phyloP scores from a whole-genome alignment of 2,888 invertebrate genomes.

The Erannis defoliaria region DNA sequence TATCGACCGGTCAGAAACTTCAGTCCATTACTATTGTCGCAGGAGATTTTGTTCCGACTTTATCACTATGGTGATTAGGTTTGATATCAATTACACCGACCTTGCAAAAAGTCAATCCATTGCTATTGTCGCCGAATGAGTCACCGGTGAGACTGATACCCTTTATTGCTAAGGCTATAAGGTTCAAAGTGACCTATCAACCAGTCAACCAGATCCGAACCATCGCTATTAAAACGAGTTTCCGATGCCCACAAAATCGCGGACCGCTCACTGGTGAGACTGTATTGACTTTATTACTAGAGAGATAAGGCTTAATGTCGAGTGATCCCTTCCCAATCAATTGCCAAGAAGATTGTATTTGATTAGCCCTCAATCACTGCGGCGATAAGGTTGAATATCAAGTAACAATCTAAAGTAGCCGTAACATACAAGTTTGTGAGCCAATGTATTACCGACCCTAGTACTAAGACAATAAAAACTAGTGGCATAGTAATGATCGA shows the following conservation, averaged over 20 bases:
- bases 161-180: neutral
- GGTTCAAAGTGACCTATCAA: constrained; percentile 1
- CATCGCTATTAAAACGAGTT: neutral
- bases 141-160: neutral
- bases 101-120: too few relatives aligned
- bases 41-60: constrained; percentile 36
- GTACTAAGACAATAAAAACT: neutral
- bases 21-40: constrained; percentile 45
- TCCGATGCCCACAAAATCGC: too few relatives aligned
- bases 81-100: constrained; percentile 6
- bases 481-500: neutral
- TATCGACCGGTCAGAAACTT: neutral
- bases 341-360: too few relatives aligned
- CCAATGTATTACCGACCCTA: neutral
- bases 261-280: constrained; percentile 43
- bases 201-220: neutral
- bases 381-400: neutral
- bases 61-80: neutral
- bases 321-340: neutral
- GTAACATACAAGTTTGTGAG: too few relatives aligned
- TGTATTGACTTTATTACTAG: constrained; percentile 9
- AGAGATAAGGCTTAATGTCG: constrained; percentile 3
- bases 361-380: too few relatives aligned
- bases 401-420: neutral
- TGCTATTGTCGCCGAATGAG: neutral